Evolutionary conservation across 2,113 vertebrate species (phyloP).

Genomic region (Pomatostomus ruficeps): DNA sequence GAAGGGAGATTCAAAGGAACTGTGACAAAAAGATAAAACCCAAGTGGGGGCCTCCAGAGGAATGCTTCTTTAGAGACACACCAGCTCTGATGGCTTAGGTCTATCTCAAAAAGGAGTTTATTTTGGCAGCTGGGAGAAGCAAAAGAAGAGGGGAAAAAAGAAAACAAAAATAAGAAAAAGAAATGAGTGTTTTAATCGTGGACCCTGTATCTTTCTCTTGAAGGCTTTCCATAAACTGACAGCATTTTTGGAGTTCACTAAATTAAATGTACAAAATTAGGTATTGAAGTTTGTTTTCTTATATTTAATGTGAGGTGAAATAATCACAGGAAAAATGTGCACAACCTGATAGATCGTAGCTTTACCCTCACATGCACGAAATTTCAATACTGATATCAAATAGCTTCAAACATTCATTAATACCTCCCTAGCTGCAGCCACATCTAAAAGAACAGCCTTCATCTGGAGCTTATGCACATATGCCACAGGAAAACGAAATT

Average conservation of each 20-base stretch:
- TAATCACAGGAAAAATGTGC: background rate
- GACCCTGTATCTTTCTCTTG: background rate
- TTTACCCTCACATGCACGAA: background rate
- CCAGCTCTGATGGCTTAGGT: constrained; percentile 11
- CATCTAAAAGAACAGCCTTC: background rate
- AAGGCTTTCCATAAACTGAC: background rate
- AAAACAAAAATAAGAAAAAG: background rate
- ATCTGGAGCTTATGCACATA: background rate
- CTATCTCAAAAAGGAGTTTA: constrained; percentile 35
- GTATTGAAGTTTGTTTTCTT: background rate
- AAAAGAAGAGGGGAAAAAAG: background rate
- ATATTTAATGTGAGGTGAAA: background rate
- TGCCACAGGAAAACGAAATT: background rate
- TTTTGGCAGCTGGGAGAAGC: constrained; percentile 52
- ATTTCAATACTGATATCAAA: background rate
- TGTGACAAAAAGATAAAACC: constrained; percentile 3
- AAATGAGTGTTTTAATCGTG: background rate
- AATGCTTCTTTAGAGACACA: constrained; percentile 35
- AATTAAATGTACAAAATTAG: background rate
- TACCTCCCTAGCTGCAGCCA: background rate
- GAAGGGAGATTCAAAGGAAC: background rate
- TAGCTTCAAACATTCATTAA: background rate
- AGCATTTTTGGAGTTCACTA: background rate
- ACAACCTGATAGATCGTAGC: background rate
- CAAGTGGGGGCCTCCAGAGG: constrained; percentile 17